Evolutionary conservation across 1,140 invertebrate species (phyloP), one percentile per base, ranked within the genome.

Genomic region (Heterodera carotae): DNA sequence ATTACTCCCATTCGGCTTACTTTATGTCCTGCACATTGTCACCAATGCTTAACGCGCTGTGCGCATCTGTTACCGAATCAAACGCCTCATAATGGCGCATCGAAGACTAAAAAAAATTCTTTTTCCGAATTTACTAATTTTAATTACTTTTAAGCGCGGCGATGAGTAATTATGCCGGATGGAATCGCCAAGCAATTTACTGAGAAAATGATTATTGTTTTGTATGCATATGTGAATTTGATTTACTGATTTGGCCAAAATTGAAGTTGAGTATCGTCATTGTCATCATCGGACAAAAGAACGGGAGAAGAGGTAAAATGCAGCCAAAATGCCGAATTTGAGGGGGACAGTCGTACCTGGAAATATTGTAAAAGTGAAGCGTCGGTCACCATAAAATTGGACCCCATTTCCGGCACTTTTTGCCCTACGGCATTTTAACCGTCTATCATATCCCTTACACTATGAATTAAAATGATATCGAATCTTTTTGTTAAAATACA

Each of bases 181-280:
- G 18, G 18, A 12, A 18, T 15, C 18, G 48, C 48, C 48, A 12
- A 53, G 48, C 48, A 53, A 53, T 18, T 53, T 53, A 4, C 48
- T 53, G 48, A 4, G 22, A 53, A 53, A 53, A 53, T 15, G 18
- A 53, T 4, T 18, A 8, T 53, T 10, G 12, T 27, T 66, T 66
- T 34, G 3, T 10, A 27, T 10, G 3, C 15, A 66, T 27, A 18
- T 5, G 12, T 66, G n/a, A 22, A 62, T 10, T 29, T 27, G 27
- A 18, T 34, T 43, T 8, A 66, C 33, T 29, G 62, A 12, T 66
- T 66, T 66, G 62, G 62, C 62, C 62, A 34, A 66, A 66, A 66
- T 1, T 29, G 27, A 4, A 34, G 27, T 5, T 5, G 33, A 66
- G 27, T 66, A n/a, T n/a, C n/a, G 62, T 27, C 62, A 66, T 66